Base-by-base conservation (phyloP, 2,113 vertebrate genomes). In the Oryzias woworae region DNA sequence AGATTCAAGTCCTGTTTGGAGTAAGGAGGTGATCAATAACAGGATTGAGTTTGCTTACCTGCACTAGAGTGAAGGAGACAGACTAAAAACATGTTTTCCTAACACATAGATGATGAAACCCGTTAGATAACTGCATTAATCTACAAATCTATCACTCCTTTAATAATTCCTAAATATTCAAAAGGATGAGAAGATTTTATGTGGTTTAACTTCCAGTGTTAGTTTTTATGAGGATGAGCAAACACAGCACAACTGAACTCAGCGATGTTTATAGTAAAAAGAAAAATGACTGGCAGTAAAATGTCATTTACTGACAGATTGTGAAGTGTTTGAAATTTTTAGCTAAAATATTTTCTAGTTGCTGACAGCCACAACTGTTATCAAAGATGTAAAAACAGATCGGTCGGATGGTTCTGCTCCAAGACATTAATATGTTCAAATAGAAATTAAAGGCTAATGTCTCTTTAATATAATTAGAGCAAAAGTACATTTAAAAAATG, bases 71-170 rank as follows among this genome's bases (percentile, higher is more conserved):
- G 1, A 66, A 57, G 47, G n/a, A 53, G 36, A 8, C 3, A 14
- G 1, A 20, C 20, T 20, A 20, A 20, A 20, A 20, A 20, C 20
- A 20, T 20, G 1, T 20, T 20, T 20, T 20, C 20, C 20, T 20
- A 1, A 20, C 20, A 20, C 20, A 20, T 20, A 20, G 20, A 14
- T 56, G 43, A 49, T 62, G 7, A 46, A 49, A 42, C 13, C 61
- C 20, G 8, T 44, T 16, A 48, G 2, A 36, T 26, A 26, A 26
- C 3, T 26, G 26, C 26, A 28, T 36, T 2, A 36, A 10, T 36
- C 7, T 8, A 36, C 31, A 36, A 10, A 36, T 57, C 7, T 47
- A 73, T 59, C 46, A 1, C 31, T 64, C 46, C 56, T 54, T 57
- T 54, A 56, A 23, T 54, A 50, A 41, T 10, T 14, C 5, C 5